Evolutionary conservation across 2,113 vertebrate genomes (phyloP), one percentile per base, ranked within the genome.

Genomic region (Seriola rivoliana): DNA sequence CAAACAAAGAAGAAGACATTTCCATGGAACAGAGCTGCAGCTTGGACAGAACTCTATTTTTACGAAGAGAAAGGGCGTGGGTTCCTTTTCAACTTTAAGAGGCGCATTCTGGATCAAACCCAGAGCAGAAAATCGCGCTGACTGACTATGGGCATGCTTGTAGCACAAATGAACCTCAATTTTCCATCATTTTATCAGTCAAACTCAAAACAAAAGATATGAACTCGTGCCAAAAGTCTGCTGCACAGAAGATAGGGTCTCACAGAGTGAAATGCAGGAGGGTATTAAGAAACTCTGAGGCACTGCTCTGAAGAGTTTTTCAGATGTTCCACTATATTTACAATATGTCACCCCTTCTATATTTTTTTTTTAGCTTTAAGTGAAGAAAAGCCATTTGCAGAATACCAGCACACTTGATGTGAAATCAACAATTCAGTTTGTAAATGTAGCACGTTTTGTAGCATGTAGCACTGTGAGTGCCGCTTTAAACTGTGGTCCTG

Each of bases 101-200:
- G 58, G 11, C 14, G 1, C 63, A 57, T 21, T 82, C 29, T 70
- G 64, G 29, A 65, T 71, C 36, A 36, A 44, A 23, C 34, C 63
- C 36, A 62, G 38, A 76, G 69, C 40, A 68, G 34, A 57, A 83
- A 82, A 75, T 67, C 19, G 2, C 38, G 52, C 46, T 50, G 72
- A 70, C 42, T 55, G 62, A 46, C 62, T 75, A 57, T 38, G 8
- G 40, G 74, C 21, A 57, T 9, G 46, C 34, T 34, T 38, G 13
- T 9, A 8, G 11, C 46, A 32, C 29, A 44, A 19, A 68, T 74
- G 16, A 36, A 29, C 10, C 50, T 48, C 7, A 16, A 11, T 62
- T 85, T 83, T 80, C 81, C 63, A 65, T 78, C 32, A 55, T 81
- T 79, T 84, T n/a, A 77, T 72, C 57, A 50, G 48, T 44, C 34